phyloP scores from a whole-genome alignment of 1,140 invertebrate species.

The Pristionchus pacificus region DNA sequence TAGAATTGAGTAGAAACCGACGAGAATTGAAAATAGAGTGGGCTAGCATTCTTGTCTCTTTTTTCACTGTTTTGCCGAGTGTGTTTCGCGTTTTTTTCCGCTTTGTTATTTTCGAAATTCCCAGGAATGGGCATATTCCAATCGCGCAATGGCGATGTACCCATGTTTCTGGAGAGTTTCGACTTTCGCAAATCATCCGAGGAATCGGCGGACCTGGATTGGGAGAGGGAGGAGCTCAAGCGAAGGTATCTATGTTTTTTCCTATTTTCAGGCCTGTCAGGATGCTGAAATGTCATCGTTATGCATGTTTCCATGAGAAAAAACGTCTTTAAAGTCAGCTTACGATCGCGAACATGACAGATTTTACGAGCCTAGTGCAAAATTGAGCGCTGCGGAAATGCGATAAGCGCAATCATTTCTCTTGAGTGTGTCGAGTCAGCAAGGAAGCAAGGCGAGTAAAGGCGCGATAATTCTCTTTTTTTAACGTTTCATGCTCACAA shows the following conservation, averaged over 20 bases:
- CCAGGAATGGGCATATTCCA: not conserved
- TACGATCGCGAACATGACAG: not conserved
- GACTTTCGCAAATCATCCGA: not conserved
- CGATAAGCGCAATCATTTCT: not conserved
- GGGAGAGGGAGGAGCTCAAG: not conserved
- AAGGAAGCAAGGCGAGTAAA: too few relatives aligned
- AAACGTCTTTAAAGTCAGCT: not conserved
- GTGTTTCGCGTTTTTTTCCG: not conserved
- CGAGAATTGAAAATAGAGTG: not conserved
- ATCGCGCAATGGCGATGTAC: not conserved
- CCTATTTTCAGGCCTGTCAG: too few relatives aligned
- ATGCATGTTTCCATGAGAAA: not conserved
- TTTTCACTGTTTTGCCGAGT: not conserved
- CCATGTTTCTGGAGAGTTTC: not conserved
- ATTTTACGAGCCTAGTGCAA: not conserved
- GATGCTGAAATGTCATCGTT: too few relatives aligned
- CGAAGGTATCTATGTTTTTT: too few relatives aligned
- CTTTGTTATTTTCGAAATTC: not conserved
- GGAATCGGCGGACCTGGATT: too few relatives aligned
- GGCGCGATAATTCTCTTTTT: too few relatives aligned
- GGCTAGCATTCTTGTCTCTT: not conserved
- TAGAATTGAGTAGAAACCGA: not conserved
- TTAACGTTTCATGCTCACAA: too few relatives aligned
- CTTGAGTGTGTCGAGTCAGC: too few relatives aligned
- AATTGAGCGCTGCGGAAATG: not conserved